These are phyloP conservation scores for Baryphthengus martii DNA, from an alignment of 2,113 vertebrate species.

Conservation along the genomic window DNA sequence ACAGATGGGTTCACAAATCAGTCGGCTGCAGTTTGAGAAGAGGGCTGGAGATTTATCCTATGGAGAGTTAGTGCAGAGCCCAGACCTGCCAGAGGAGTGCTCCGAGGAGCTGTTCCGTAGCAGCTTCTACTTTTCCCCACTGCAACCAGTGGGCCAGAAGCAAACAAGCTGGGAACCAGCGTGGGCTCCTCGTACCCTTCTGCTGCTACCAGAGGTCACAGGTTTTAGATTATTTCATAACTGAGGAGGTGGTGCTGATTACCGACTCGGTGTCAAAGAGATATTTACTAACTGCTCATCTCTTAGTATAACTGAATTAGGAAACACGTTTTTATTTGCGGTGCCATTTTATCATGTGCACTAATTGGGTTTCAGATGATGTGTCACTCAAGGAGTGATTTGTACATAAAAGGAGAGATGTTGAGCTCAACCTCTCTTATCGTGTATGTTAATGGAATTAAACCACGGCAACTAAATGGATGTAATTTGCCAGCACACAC, in stretches of 20 bases:
- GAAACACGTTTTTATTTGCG: conserved; percentile 43
- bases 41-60: neutral
- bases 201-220: neutral
- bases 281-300: neutral
- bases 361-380: conserved; percentile 33
- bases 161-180: neutral
- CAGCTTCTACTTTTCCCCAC: neutral
- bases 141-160: neutral
- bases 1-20: conserved; percentile 37
- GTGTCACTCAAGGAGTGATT: neutral
- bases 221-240: neutral
- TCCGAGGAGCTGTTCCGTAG: neutral
- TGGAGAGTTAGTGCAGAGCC: neutral
- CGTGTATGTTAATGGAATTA: conserved; percentile 51
- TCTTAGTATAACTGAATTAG: conserved; percentile 5
- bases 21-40: neutral
- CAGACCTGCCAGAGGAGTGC: neutral
- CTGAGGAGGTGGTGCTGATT: neutral
- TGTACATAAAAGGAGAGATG: conserved; percentile 40
- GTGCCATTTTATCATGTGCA: conserved; percentile 18
- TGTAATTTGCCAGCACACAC: conserved; percentile 4
- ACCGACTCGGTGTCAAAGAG: neutral
- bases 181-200: neutral
- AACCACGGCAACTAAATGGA: conserved; percentile 57
- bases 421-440: conserved; percentile 16